Evolutionary conservation across 1,140 invertebrate species (phyloP), one percentile per base, ranked within the genome.

Genomic region (Saccostrea glomerata): DNA sequence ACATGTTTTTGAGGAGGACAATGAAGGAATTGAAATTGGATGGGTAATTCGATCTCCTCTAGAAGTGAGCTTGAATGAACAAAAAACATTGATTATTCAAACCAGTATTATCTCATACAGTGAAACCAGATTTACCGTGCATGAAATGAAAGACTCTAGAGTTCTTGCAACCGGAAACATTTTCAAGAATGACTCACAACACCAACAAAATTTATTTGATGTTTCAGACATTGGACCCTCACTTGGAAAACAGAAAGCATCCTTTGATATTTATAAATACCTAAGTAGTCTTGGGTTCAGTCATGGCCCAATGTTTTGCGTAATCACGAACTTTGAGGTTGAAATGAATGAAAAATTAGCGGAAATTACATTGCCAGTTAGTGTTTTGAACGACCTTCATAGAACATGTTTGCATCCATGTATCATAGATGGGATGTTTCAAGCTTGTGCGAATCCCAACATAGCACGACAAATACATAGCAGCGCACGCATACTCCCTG

Each of bases 381-480:
- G n/a, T n/a, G n/a, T n/a, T 58, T 58, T 58, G 56, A 58, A 1
- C 0, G 56, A 58, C 5, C 56, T 58, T 58, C 56, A 58, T 58
- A 58, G 15, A 58, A 58, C 56, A 58, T 58, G 11, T 11, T 58
- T 58, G 11, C 56, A 58, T 58, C 56, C 56, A 11, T 1, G 0
- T 36, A 36, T 36, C 30, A 36, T 36, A 36, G 30, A 36, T 36
- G 30, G 30, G 30, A 36, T 36, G 56, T 58, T 58, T 4, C 56
- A 83, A 47, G 88, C 3, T 47, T 73, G 9, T 85, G 89, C 30
- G 55, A 86, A 13, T 92, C 85, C 92, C 92, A 36, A 87, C 90
- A 23, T 87, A 92, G 47, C 82, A 92, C 11, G 92, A 92, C 89
- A 90, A 88, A 15, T 87, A 92, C 87, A 66, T 92, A 3, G 92